These are phyloP conservation scores for Stegostoma tigrinum DNA, from an alignment of 2,113 vertebrate species.

Conservation along the genomic window DNA sequence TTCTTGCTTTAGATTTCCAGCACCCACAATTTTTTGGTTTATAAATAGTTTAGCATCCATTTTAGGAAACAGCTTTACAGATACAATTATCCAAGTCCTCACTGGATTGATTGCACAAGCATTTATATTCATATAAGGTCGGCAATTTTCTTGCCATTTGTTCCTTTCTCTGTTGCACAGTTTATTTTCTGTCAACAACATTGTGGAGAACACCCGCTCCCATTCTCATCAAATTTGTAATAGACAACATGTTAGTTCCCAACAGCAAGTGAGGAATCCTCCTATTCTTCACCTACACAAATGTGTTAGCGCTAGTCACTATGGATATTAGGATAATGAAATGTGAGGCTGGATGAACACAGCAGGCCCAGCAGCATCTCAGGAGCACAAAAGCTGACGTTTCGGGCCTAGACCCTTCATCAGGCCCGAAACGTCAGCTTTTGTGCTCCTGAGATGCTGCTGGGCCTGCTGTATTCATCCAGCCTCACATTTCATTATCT, in stretches of 20 bases:
- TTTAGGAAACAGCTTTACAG: neutral
- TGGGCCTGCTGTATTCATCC: no score
- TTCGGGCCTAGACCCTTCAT: no score
- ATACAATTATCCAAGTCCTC: neutral
- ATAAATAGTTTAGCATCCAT: neutral
- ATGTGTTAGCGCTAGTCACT: neutral
- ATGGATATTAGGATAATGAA: no score
- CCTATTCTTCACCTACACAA: neutral
- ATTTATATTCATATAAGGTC: no score
- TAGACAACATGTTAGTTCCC: neutral
- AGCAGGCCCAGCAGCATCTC: no score
- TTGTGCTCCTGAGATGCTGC: no score
- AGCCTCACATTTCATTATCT: no score
- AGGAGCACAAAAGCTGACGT: no score
- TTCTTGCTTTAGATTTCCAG: no score
- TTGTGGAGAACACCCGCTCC: neutral
- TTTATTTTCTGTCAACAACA: neutral
- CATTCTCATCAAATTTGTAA: neutral
- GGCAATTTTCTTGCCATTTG: neutral
- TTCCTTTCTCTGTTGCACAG: neutral
- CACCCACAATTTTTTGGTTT: no score
- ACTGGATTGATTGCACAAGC: neutral
- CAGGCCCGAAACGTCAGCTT: no score
- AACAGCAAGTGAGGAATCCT: neutral
- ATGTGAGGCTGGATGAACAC: no score